A percentile compares a stretch with the other conserved stretches of the same genome.
Evolutionary conservation across 1,140 invertebrate species (phyloP).

Genomic region (Schlechtendalia chinensis): DNA sequence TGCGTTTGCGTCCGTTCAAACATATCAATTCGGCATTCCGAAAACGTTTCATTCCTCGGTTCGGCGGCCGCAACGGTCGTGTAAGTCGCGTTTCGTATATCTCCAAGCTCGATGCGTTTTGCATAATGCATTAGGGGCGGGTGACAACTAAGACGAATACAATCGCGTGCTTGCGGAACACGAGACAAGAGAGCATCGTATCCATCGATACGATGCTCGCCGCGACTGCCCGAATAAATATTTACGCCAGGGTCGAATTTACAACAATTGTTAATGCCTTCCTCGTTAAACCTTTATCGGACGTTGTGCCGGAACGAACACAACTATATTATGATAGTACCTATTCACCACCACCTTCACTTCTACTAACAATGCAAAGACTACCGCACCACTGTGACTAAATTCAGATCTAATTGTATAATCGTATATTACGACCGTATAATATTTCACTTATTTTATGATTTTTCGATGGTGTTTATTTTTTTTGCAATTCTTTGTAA

Average conservation of each 20-base stretch:
- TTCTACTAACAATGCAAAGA: too few relatives aligned
- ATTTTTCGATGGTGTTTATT: too few relatives aligned
- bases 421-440: too few relatives aligned
- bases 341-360: too few relatives aligned
- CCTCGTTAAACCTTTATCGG: neutral
- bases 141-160: too few relatives aligned
- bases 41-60: neutral
- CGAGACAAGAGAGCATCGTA: neutral
- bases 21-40: neutral
- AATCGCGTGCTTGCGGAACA: too few relatives aligned
- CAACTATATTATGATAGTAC: too few relatives aligned
- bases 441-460: too few relatives aligned
- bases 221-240: neutral
- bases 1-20: neutral
- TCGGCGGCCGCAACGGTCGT: neutral
- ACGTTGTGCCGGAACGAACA: neutral
- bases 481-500: too few relatives aligned
- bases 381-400: too few relatives aligned
- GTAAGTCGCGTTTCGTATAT: neutral
- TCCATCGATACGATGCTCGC: neutral
- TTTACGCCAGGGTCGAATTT: neutral
- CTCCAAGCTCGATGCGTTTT: neutral
- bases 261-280: neutral
- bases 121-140: constrained; percentile 5
- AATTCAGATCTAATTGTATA: too few relatives aligned